Base-by-base conservation (phyloP, 1,140 invertebrate species). In the Psix sp. region DNA sequence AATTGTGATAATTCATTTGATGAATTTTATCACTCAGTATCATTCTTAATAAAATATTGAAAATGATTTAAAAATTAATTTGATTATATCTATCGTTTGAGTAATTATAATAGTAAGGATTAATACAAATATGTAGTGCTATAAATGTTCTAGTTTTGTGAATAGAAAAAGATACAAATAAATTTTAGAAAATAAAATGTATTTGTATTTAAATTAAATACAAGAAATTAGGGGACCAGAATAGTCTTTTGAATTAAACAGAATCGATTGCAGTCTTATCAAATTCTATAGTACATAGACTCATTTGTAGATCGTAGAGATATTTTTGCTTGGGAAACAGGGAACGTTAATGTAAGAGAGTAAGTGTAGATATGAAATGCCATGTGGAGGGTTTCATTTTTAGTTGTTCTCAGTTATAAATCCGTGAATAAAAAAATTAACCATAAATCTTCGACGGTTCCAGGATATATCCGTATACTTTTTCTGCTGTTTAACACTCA, bases 391-490 rank as follows among this genome's bases (percentile, higher is more conserved):
- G 45, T 52, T 70, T 38, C 68, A 62, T 70, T 70, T 49, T 45
- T 29, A n/a, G 57, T 57, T 39, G 62, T 45, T 63, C 42, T 36
- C 49, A 17, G 49, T 56, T 67, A 65, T 67, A 65, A 68, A 62
- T 70, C 63, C 40, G 70, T 43, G 54, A 77, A 63, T 68, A 77
- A 77, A 77, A 77, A 74, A 77, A 77, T 77, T 77, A 70, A 65
- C 75, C 65, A 77, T 74, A 77, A 77, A 74, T 74, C 65, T 18
- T 62, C 20, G 9, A 18, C 17, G 38, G 36, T 31, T 70, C 56
- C 20, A 38, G 75, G 43, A 70, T 74, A n/a, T n/a, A 74, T 74
- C 66, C 70, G 75, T 65, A 66, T 77, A 70, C 70, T 77, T 66
- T 66, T 74, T 77, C 65, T 65, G 65, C 66, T 54, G 74, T 76